Percentiles rank a stretch among this genome's conserved stretches.
These are phyloP conservation scores for Lacerta bilineata DNA, from an alignment of 2,797 vertebrate species.

Conservation along the genomic window DNA sequence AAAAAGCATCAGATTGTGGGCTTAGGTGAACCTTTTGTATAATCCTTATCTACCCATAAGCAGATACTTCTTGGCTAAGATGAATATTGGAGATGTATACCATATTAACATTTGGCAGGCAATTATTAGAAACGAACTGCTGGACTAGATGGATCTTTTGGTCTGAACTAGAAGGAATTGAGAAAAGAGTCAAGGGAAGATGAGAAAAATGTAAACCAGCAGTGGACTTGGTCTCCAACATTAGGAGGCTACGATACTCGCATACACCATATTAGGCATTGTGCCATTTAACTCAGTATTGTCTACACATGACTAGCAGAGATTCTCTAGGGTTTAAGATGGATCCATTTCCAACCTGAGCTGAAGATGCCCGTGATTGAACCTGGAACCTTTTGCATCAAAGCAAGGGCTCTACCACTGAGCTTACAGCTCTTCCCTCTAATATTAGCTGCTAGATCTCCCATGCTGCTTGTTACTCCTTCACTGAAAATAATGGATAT, in stretches of 20 bases:
- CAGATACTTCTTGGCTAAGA: neutral
- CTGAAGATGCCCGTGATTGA: neutral
- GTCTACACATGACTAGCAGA: neutral
- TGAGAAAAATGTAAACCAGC: neutral
- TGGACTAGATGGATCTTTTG: neutral
- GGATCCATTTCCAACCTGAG: neutral
- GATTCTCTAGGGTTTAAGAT: neutral
- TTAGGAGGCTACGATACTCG: neutral
- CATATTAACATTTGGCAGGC: neutral
- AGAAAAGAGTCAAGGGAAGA: neutral
- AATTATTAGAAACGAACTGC: neutral
- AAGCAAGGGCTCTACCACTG: neutral
- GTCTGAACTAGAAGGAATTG: neutral
- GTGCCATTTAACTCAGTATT: neutral
- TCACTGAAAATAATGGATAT: neutral
- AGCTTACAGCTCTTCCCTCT: neutral
- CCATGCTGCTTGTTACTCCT: neutral
- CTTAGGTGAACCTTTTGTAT: too few species aligned
- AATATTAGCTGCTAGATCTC: neutral
- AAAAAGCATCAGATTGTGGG: neutral
- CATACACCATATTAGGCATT: neutral
- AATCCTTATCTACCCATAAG: neutral
- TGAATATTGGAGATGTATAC: neutral
- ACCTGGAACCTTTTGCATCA: neutral
- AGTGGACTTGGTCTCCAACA: neutral